A percentile compares a stretch with the other conserved stretches of the same genome.
phyloP scores from a whole-genome alignment of 1,140 invertebrate species.

The Chelonus insularis region DNA sequence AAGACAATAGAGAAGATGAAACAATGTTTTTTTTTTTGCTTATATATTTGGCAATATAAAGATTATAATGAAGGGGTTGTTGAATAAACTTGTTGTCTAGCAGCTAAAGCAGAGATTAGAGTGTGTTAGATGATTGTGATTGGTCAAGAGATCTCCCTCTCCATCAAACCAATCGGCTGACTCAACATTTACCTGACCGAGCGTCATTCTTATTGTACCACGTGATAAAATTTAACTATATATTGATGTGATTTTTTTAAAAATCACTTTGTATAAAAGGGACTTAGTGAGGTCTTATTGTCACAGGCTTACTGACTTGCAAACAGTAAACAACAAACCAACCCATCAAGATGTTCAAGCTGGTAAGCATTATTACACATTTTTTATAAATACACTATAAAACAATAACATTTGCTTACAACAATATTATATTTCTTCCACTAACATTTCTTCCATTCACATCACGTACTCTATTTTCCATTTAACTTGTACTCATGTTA shows the following conservation, averaged over 20 bases:
- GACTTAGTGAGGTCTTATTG: slow-evolving; percentile 25
- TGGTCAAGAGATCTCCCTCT: slow-evolving; percentile 13
- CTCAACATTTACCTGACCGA: slow-evolving; percentile 38
- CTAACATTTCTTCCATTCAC: no score
- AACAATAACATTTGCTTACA: no score
- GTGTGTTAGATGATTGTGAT: slow-evolving; percentile 23
- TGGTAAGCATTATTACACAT: slow-evolving; percentile 46
- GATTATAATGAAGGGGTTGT: neutral
- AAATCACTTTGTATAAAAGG: slow-evolving; percentile 49
- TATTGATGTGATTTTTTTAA: slow-evolving; percentile 43
- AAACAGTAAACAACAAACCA: slow-evolving; percentile 49
- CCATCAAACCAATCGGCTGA: slow-evolving; percentile 37
- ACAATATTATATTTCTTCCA: no score
- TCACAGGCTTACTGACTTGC: slow-evolving; percentile 51
- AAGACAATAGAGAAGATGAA: no score
- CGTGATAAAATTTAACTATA: slow-evolving; percentile 41
- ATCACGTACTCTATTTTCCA: neutral
- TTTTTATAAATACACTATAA: no score
- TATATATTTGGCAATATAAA: neutral
- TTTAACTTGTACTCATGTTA: neutral
- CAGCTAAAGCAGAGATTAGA: neutral
- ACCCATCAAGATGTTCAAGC: slow-evolving; percentile 57
- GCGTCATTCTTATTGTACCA: slow-evolving; percentile 44
- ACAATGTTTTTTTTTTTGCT: no score
- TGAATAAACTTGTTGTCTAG: neutral